Conservation (phyloP, 2,797 vertebrate species). For the Acridotheres tristis region DNA sequence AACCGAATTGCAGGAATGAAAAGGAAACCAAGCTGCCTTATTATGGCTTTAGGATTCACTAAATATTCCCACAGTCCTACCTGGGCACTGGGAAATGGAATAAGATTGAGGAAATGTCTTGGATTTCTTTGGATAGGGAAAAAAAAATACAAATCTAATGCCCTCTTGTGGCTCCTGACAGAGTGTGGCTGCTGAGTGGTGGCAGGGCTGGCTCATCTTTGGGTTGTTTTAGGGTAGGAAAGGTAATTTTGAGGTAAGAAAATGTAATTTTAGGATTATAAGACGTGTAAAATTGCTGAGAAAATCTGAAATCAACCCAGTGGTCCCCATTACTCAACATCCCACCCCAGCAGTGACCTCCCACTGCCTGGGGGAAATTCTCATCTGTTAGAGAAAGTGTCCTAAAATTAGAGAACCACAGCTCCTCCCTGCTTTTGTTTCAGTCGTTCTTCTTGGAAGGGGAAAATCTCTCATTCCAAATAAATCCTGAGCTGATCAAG, state of each 20-base stretch:
- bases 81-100: background rate
- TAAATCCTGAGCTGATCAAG: background rate
- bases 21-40: background rate
- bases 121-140: background rate
- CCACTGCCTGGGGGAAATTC: background rate
- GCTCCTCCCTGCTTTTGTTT: background rate
- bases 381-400: background rate
- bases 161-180: constrained; percentile 51
- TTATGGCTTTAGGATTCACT: background rate
- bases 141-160: constrained; percentile 29
- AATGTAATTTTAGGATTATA: background rate
- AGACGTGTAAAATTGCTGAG: background rate
- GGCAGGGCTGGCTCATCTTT: background rate
- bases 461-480: background rate
- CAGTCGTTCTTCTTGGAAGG: background rate
- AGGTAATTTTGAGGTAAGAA: background rate
- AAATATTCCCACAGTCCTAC: background rate
- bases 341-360: background rate
- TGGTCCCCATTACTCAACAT: background rate
- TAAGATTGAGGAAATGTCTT: background rate
- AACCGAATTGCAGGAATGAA: background rate
- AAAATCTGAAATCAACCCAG: background rate
- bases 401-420: background rate
- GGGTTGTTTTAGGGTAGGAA: background rate
- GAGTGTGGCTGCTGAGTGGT: background rate